These are phyloP conservation scores for Lagodon rhomboides DNA, from an alignment of 2,797 vertebrate species.

Conservation along the genomic window DNA sequence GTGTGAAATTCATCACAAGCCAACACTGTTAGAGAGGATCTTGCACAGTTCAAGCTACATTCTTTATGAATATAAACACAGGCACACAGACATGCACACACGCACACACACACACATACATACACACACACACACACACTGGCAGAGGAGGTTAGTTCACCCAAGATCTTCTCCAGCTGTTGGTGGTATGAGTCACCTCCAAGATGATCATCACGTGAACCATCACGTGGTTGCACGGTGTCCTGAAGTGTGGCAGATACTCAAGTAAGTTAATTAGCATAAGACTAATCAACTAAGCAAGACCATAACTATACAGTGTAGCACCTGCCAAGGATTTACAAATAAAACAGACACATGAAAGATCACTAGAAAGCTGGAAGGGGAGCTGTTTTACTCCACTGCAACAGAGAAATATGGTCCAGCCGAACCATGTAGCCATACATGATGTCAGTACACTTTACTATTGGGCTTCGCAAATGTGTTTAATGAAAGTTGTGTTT, in stretches of 20 bases:
- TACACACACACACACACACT: neutral
- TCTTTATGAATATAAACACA: constrained; percentile 4
- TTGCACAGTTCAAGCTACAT: constrained; percentile 17
- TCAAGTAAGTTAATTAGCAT: neutral
- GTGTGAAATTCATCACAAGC: constrained; percentile 24
- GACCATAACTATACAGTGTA: neutral
- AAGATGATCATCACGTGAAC: too few relatives aligned
- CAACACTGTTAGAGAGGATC: neutral
- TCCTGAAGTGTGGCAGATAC: neutral
- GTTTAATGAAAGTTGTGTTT: too few relatives aligned
- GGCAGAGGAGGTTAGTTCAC: neutral
- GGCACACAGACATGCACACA: neutral
- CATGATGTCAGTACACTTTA: too few relatives aligned
- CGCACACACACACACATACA: neutral
- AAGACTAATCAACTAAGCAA: constrained; percentile 1
- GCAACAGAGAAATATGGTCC: too few relatives aligned
- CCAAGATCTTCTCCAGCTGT: neutral
- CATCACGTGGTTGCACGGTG: neutral
- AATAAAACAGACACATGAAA: neutral
- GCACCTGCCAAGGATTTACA: neutral
- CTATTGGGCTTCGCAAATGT: too few relatives aligned
- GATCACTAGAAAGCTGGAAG: too few relatives aligned
- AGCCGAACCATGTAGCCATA: too few relatives aligned
- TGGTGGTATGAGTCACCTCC: neutral
- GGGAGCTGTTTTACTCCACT: too few relatives aligned